Evolutionary conservation across 2,888 invertebrate genomes (phyloP).

Genomic region (Bellardia bayeri): DNA sequence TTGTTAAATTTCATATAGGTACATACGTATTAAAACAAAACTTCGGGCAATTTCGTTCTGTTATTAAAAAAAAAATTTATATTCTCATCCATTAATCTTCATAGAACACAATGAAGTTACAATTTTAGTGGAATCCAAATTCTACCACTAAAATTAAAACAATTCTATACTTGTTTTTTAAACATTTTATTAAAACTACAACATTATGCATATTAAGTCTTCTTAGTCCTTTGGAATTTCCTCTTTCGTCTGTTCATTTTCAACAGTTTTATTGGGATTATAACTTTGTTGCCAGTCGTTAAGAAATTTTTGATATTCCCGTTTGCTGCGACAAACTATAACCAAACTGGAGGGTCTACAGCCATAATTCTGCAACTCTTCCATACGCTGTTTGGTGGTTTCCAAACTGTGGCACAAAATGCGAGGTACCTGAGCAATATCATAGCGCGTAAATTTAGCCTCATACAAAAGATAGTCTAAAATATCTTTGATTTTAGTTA

Average conservation of each 20-base stretch:
- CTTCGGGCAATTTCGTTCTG: no score
- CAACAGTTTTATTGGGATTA: conserved; percentile 19
- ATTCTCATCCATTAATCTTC: no score
- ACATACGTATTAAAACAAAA: no score
- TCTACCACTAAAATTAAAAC: not conserved
- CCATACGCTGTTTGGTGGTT: conserved; percentile 85
- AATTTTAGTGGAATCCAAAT: no score
- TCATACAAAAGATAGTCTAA: conserved; percentile 86
- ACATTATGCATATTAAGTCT: not conserved
- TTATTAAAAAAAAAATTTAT: no score
- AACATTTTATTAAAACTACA: conserved; percentile 2
- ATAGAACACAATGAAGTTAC: no score
- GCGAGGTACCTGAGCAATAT: conserved; percentile 86
- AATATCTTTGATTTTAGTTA: conserved; percentile 87
- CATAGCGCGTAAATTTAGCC: conserved; percentile 85
- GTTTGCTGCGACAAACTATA: conserved; percentile 86
- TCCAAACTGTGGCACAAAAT: conserved; percentile 86
- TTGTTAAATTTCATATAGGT: no score
- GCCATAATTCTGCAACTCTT: conserved; percentile 85
- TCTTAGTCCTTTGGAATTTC: not conserved
- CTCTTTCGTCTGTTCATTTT: not conserved
- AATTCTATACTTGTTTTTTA: not conserved
- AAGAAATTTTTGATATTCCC: conserved; percentile 86
- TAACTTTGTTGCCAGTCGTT: conserved; percentile 79
- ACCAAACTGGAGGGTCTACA: conserved; percentile 85